Base-by-base conservation (phyloP, 2,888 invertebrate species). In the Caenorhabditis macrosperma region DNA sequence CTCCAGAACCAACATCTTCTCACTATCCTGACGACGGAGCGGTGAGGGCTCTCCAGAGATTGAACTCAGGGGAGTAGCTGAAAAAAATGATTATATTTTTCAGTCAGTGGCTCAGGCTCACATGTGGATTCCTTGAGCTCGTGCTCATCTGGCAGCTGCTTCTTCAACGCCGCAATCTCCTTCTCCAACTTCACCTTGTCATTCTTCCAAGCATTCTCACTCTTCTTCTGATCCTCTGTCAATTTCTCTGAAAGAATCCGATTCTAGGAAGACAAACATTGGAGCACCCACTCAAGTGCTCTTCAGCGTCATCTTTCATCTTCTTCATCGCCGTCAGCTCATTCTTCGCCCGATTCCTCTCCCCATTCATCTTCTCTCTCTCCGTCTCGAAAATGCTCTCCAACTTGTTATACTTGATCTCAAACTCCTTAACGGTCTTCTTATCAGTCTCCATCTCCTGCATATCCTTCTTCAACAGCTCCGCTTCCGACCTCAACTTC, bases 331-430 rank as follows among this genome's bases (percentile, higher is more conserved):
- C 77, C 12, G 81, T 66, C 10, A 86, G 57, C 33, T 90, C 90
- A 35, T 82, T 82, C 74, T 91, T 90, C 22, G 86, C 71, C 48
- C 88, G 75, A 44, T 85, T 85, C 30, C 89, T 79, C 46, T 90
- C 90, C 17, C 80, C 74, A 60, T 87, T 85, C 81, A 85, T 85
- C 63, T 89, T 90, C 48, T 85, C 83, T 54, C 88, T 82, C 59
- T 88, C 89, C 41, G 84, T 60, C 26, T 91, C 89, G 79, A 87
- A 90, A 33, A 90, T 83, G 24, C 81, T 84, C 77, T 90, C 90
- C 81, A 91, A 71, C 64, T 90, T 90, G 38, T 86, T 87, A 76
- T 90, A 88, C 71, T 90, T 88, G 66, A 88, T 90, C 74, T 88
- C 89, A 64, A 86, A 88, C 64, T 90, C 91, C 46, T 86, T 85